Percentiles rank a stretch among this genome's conserved stretches.
These are phyloP conservation scores for Nanorana parkeri DNA, from an alignment of 2,113 vertebrate genomes.

Conservation along the genomic window DNA sequence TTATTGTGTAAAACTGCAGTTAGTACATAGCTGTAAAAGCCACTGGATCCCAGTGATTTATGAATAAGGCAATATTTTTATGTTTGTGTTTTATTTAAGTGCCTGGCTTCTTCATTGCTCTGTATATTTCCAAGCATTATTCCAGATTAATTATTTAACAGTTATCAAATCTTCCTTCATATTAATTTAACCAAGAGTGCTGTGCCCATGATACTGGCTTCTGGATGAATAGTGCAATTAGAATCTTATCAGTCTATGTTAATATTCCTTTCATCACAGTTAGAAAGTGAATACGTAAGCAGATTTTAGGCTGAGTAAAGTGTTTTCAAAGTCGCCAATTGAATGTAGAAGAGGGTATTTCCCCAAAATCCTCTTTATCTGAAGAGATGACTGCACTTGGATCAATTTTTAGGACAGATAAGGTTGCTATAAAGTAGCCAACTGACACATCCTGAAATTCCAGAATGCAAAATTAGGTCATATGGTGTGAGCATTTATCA, in stretches of 20 bases:
- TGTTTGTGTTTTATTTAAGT: slow-evolving; percentile 21
- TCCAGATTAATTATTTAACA: slow-evolving; percentile 44
- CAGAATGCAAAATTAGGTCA: too few relatives aligned
- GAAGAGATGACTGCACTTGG: too few relatives aligned
- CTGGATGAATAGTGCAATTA: slow-evolving; percentile 46
- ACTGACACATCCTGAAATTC: too few relatives aligned
- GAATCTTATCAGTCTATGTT: slow-evolving; percentile 45
- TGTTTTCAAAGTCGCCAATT: slow-evolving; percentile 1
- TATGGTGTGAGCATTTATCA: too few relatives aligned
- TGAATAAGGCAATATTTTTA: neutral
- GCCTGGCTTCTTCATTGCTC: slow-evolving; percentile 15
- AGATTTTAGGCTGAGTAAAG: slow-evolving; percentile 36
- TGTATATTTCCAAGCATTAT: slow-evolving; percentile 32
- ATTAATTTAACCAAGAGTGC: slow-evolving; percentile 22
- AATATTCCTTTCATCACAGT: slow-evolving; percentile 50
- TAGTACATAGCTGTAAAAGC: too few relatives aligned
- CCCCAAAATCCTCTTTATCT: neutral
- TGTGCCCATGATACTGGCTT: slow-evolving; percentile 21
- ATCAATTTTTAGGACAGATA: too few relatives aligned
- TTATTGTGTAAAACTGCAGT: too few relatives aligned
- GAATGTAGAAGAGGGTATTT: slow-evolving; percentile 12
- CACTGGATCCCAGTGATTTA: too few relatives aligned
- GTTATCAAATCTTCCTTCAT: slow-evolving; percentile 42
- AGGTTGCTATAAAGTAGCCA: too few relatives aligned
- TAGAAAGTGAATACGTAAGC: slow-evolving; percentile 15